Evolutionary conservation across 2,113 vertebrate genomes (phyloP).

Genomic region (Crotophaga sulcirostris): DNA sequence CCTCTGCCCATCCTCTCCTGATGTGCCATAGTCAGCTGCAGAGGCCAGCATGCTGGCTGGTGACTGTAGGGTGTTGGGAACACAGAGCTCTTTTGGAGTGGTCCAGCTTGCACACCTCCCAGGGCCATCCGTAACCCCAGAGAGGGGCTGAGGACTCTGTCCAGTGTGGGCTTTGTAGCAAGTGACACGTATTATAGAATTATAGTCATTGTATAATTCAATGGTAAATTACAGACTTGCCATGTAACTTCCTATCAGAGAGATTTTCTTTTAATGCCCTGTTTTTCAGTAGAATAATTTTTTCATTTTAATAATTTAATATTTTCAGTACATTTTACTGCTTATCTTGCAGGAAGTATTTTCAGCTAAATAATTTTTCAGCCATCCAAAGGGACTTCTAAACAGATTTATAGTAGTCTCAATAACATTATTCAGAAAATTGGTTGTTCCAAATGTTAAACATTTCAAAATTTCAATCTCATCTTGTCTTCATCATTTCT

Average conservation of each 20-base stretch:
- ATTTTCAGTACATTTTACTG: not conserved
- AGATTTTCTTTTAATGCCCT: not conserved
- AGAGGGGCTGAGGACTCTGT: not conserved
- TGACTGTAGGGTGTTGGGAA: too few relatives aligned
- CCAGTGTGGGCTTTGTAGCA: rapidly evolving
- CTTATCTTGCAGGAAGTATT: not conserved
- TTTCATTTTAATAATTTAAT: not conserved
- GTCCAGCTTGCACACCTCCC: not conserved
- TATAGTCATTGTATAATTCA: rapidly evolving
- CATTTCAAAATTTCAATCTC: not conserved
- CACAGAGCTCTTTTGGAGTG: not conserved
- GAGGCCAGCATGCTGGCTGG: not conserved
- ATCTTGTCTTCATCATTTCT: too few relatives aligned
- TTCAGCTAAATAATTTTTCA: not conserved
- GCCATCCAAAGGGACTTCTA: not conserved
- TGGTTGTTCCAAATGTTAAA: not conserved
- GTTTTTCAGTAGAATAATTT: not conserved
- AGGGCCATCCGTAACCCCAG: rapidly evolving
- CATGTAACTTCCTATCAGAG: not conserved
- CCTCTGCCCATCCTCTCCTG: not conserved
- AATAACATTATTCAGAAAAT: not conserved
- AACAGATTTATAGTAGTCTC: not conserved
- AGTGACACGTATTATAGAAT: not conserved
- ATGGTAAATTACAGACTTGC: not conserved
- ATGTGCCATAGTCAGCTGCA: rapidly evolving